Evolutionary conservation across 2,113 vertebrate species (phyloP).

Genomic region (Psammodynastes pulverulentus): DNA sequence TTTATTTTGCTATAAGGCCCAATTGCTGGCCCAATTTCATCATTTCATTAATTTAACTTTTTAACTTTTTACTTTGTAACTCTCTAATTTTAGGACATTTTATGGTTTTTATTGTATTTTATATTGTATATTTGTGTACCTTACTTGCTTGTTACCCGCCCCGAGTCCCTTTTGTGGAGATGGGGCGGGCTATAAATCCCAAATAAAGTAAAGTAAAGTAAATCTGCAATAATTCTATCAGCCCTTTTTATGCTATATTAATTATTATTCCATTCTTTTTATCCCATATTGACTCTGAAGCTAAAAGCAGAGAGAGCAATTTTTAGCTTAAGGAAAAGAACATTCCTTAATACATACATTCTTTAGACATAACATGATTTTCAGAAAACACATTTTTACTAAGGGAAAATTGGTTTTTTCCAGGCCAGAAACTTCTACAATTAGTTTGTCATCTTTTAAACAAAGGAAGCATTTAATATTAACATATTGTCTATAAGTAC

Average conservation of each 20-base stretch:
- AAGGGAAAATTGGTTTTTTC: not conserved
- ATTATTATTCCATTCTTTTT: not conserved
- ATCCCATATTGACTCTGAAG: not conserved
- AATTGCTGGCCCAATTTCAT: not conserved
- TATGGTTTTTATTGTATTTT: too few species aligned
- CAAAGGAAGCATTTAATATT: not conserved
- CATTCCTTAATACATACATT: too few species aligned
- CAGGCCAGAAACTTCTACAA: not conserved
- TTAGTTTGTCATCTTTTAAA: constrained; percentile 4
- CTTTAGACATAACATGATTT: constrained; percentile 13
- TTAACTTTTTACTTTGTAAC: too few species aligned
- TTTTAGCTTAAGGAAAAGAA: not conserved
- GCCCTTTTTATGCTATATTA: not conserved
- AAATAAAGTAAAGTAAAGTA: too few species aligned
- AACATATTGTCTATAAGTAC: not conserved
- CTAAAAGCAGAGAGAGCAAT: not conserved
- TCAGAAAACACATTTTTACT: not conserved
- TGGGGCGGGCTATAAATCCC: too few species aligned
- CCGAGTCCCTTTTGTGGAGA: too few species aligned
- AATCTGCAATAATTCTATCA: not conserved
- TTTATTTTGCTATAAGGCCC: not conserved
- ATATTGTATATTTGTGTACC: too few species aligned
- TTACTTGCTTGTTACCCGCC: too few species aligned
- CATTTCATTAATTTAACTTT: too few species aligned
- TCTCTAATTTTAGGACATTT: too few species aligned